A percentile compares a stretch with the other conserved stretches of the same genome.
These are phyloP conservation scores for Tyrannus savana DNA, from an alignment of 2,113 vertebrate genomes.

Conservation along the genomic window DNA sequence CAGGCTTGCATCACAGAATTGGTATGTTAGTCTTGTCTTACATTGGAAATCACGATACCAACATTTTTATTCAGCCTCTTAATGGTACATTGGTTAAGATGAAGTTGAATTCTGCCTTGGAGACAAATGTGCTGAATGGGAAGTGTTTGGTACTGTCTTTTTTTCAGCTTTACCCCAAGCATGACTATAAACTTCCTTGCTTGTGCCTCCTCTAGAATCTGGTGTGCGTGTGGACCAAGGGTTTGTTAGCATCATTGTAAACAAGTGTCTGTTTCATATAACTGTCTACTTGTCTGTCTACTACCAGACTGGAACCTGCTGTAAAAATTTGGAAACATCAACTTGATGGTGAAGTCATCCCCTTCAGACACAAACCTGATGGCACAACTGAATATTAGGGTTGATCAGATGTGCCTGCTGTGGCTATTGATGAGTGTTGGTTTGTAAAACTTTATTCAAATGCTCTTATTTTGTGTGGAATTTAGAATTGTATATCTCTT, in stretches of 20 bases:
- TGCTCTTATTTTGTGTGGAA: background rate
- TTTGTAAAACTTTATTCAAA: background rate
- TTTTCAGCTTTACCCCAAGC: background rate
- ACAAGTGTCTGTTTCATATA: background rate
- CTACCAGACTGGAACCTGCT: background rate
- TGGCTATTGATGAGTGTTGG: background rate
- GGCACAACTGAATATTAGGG: background rate
- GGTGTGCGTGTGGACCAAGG: too few species aligned
- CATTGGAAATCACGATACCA: background rate
- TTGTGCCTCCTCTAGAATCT: background rate
- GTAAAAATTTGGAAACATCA: background rate
- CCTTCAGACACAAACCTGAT: background rate
- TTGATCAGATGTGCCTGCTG: fast-evolving
- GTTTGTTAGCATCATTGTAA: background rate
- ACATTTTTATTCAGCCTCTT: background rate
- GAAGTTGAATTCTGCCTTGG: background rate
- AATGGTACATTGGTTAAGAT: background rate
- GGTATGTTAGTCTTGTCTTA: constrained; percentile 9
- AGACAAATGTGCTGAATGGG: background rate
- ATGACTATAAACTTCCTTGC: background rate
- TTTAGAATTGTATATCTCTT: constrained; percentile 28
- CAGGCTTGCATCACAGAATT: background rate
- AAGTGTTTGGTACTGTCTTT: background rate
- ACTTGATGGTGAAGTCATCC: background rate
- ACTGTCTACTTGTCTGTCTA: background rate